These are phyloP conservation scores for Parus major DNA, from an alignment of 2,113 vertebrate species.

Conservation along the genomic window DNA sequence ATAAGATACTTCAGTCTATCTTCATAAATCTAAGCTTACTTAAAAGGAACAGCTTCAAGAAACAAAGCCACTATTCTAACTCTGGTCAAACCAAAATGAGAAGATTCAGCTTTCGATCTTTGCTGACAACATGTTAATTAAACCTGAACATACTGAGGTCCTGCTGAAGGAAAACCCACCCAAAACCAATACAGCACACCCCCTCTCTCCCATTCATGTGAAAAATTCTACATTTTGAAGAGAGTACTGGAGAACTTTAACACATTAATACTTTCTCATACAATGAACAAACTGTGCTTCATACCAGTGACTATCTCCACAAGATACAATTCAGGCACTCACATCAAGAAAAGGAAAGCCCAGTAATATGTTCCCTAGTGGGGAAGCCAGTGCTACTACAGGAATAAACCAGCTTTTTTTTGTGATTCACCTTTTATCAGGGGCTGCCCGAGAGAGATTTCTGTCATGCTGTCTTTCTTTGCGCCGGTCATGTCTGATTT, in stretches of 20 bases:
- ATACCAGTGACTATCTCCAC: background rate
- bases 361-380: background rate
- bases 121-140: background rate
- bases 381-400: background rate
- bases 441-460: conserved; percentile 93
- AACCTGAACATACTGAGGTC: background rate
- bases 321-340: background rate
- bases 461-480: conserved; percentile 95
- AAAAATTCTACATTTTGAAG: background rate
- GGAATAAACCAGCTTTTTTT: background rate
- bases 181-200: background rate
- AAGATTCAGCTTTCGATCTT: background rate
- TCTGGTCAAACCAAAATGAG: background rate
- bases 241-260: background rate
- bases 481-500: conserved; percentile 91
- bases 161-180: background rate
- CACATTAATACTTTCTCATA: background rate
- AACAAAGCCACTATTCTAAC: background rate
- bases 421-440: conserved; percentile 89
- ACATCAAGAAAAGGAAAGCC: background rate
- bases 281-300: background rate
- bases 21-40: background rate
- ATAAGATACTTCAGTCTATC: background rate
- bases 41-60: background rate
- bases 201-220: background rate